phyloP scores from a whole-genome alignment of 2,888 invertebrate species.

The Melitaea athalia region DNA sequence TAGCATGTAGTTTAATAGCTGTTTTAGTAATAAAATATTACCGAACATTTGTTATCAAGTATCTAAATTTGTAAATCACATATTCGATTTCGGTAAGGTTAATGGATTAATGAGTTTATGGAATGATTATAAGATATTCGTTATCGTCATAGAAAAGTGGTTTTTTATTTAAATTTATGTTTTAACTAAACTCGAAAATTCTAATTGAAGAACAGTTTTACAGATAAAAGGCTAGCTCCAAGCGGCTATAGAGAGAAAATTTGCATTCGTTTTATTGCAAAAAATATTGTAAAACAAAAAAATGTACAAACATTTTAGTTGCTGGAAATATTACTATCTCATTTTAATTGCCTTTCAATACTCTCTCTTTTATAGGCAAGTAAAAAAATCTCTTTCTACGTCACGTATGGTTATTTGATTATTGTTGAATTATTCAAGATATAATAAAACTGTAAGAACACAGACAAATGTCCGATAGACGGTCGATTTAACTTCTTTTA shows the following conservation, averaged over 20 bases:
- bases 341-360: neutral
- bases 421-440: neutral
- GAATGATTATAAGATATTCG: neutral
- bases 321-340: neutral
- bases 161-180: too few relatives aligned
- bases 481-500: constrained; percentile 68
- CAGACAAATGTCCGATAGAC: constrained; percentile 60
- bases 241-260: constrained; percentile 10
- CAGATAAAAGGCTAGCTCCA: neutral
- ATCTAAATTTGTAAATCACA: too few relatives aligned
- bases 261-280: constrained; percentile 12
- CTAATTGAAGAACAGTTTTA: neutral
- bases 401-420: neutral
- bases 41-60: too few relatives aligned
- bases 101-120: neutral
- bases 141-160: neutral
- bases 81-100: neutral
- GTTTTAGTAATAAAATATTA: neutral
- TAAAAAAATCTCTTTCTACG: neutral
- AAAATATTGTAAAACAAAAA: neutral
- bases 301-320: neutral
- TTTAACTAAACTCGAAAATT: neutral
- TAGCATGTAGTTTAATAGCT: neutral
- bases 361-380: neutral
- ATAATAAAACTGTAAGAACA: constrained; percentile 41